These are phyloP conservation scores for Coregonus suidteri DNA, from an alignment of 2,797 vertebrate species.

Conservation along the genomic window DNA sequence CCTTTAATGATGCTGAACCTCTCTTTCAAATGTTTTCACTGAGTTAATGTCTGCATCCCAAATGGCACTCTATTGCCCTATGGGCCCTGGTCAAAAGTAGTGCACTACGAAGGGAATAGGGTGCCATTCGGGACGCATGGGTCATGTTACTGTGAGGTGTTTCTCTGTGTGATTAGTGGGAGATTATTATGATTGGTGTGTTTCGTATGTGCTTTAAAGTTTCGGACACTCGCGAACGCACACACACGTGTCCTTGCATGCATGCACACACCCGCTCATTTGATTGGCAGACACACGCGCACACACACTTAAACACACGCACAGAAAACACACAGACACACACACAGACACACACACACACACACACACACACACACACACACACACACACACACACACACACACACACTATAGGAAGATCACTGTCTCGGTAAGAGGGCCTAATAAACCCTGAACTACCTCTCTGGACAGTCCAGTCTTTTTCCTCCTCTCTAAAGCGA, in stretches of 20 bases:
- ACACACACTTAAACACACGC: not conserved
- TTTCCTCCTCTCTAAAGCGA: conserved; percentile 8
- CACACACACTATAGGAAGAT: not conserved
- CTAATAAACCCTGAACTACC: not conserved
- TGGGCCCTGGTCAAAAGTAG: too few relatives aligned
- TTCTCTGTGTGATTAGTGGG: not conserved
- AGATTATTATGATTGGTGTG: not conserved
- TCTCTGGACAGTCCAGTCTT: too few relatives aligned
- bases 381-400: not conserved
- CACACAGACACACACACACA: not conserved
- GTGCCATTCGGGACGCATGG: too few relatives aligned
- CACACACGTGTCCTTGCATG: too few relatives aligned
- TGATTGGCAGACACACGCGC: not conserved
- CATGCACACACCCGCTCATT: not conserved
- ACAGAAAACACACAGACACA: not conserved
- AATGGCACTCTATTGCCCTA: not conserved
- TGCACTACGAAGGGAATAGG: too few relatives aligned
- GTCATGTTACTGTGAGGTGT: not conserved
- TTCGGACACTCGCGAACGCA: too few relatives aligned
- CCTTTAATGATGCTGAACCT: conserved; percentile 17
- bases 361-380: too few relatives aligned
- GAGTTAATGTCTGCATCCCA: not conserved
- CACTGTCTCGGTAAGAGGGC: not conserved
- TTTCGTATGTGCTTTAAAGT: too few relatives aligned
- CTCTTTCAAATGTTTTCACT: not conserved